Evolutionary conservation across 1,140 invertebrate species (phyloP), one percentile per base, ranked within the genome.

Genomic region (Drosophila fuyamai): DNA sequence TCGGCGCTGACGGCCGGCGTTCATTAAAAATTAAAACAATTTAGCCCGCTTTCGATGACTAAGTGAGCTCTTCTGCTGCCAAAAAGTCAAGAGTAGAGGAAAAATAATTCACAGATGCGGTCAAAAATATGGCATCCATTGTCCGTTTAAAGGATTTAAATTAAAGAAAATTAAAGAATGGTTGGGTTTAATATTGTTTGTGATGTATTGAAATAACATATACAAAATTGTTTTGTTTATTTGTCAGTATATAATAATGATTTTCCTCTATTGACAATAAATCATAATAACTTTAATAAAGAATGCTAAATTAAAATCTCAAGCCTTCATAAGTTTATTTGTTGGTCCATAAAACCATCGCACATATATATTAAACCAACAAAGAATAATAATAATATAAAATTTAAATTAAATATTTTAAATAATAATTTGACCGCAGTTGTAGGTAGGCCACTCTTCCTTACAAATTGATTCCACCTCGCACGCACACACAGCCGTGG

Each of bases 11-110:
- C 32, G 38, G 56, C 74, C 76, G 62, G 46, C 40, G 80, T 74
- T 88, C 83, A 89, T 89, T 89, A 89, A 83, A 88, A 88, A 88
- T 88, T 88, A 80, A 88, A 88, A 79, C 46, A 78, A 57, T 63
- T 77, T 78, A 13, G 32, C 40, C 62, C 71, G 29, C 47, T 50
- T 46, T 40, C 44, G 46, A 58, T 44, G 40, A 47, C 41, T 43
- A 63, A 73, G 71, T 55, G 51, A n/a, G 48, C 36, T 53, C 27
- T 53, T 18, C 35, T 9, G 29, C 43, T 43, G 44, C 29, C 32
- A 5, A 55, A 66, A 76, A 77, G 68, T 48, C 38, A 44, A 46
- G 16, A 35, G 47, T 7, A 16, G 16, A 14, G 23, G 44, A 9
- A 61, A 61, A 46, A 74, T 50, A 29, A 43, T 51, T 14, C 27